Conservation (phyloP, 2,888 invertebrate genomes). For the Stegana nigrithorax region DNA sequence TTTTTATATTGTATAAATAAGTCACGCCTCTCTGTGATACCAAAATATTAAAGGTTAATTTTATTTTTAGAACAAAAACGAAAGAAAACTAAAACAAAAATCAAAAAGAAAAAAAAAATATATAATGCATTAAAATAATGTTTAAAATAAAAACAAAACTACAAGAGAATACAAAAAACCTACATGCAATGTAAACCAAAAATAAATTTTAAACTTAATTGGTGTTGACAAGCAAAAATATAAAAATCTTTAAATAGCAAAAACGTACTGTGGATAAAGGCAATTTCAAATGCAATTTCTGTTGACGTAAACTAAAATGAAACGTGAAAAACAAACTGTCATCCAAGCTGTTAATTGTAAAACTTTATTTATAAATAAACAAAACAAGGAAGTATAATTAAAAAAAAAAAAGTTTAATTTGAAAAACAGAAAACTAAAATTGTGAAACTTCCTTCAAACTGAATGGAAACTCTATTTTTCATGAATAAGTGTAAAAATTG, state of each 20-base stretch:
- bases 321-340: slow-evolving; percentile 1
- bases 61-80: slow-evolving; percentile 50
- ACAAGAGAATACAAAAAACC: neutral
- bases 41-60: slow-evolving; percentile 59
- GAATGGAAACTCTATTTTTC: slow-evolving; percentile 18
- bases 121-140: too few relatives aligned
- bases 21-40: slow-evolving; percentile 68
- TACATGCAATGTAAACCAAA: neutral
- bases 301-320: neutral
- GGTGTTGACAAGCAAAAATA: slow-evolving; percentile 6
- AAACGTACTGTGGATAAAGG: neutral
- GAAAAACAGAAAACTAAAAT: neutral
- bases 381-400: neutral
- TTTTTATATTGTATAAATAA: slow-evolving; percentile 47
- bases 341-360: slow-evolving; percentile 8
- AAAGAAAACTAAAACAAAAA: neutral
- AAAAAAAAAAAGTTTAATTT: neutral
- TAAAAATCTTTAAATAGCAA: neutral
- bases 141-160: slow-evolving; percentile 9
- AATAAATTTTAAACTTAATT: slow-evolving; percentile 1
- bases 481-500: slow-evolving; percentile 9
- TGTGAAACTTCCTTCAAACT: slow-evolving; percentile 10
- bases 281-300: neutral
- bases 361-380: too few relatives aligned
- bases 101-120: neutral